Evolutionary conservation across 92 coral and sea anemone species (phyloP).

Genomic region (Heteractis magnifica): DNA sequence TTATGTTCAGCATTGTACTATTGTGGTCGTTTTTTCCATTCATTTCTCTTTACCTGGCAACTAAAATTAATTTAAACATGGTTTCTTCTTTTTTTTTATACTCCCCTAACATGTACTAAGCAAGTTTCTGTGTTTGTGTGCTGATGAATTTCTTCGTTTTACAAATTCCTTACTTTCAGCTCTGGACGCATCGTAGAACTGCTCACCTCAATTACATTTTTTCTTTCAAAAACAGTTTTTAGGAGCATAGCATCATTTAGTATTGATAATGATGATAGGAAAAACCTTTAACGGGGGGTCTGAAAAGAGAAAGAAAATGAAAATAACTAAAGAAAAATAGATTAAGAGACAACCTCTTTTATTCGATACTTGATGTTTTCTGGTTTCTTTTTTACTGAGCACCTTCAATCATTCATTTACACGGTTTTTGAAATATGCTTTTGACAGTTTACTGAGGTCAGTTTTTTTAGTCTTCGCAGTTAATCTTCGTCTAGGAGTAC

Average conservation of each 20-base stretch:
- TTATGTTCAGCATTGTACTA: too few species aligned
- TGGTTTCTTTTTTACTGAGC: neutral
- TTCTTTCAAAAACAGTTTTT: too few species aligned
- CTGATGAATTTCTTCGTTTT: neutral
- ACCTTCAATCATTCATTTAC: neutral
- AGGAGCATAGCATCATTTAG: too few species aligned
- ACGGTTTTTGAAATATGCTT: neutral
- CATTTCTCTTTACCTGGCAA: neutral
- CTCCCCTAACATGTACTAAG: neutral
- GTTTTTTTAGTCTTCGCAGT: neutral
- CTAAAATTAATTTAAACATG: neutral
- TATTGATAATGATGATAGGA: neutral
- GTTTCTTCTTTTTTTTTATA: neutral
- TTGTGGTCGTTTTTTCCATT: neutral
- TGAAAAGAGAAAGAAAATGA: neutral
- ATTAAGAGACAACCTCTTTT: neutral
- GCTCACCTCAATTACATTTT: neutral
- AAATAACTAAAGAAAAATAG: neutral
- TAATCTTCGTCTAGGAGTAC: neutral
- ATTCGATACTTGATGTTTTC: neutral
- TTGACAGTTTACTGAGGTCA: neutral
- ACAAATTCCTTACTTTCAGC: neutral
- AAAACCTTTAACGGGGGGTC: neutral
- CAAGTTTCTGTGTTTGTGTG: neutral
- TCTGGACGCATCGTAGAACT: neutral